phyloP scores from a whole-genome alignment of 2,797 vertebrate species.

The Fistularia commersonii region DNA sequence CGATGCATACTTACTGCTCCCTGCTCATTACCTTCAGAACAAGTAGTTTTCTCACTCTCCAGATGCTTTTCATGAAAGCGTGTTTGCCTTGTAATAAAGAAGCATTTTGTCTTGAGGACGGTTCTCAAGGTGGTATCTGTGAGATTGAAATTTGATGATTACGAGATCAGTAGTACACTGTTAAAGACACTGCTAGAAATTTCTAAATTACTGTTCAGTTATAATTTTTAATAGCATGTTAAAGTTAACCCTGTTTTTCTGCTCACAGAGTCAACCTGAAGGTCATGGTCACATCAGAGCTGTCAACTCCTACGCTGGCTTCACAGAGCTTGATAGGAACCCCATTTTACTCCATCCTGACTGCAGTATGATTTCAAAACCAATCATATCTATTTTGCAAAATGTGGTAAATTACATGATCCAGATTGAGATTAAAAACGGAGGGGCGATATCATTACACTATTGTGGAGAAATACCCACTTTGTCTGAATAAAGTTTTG shows the following conservation, averaged over 20 bases:
- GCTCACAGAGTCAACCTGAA: constrained; percentile 70
- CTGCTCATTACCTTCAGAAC: too few species aligned
- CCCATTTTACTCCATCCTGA: constrained; percentile 73
- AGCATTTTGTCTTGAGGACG: too few species aligned
- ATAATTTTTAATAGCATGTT: not conserved
- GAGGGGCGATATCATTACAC: too few species aligned
- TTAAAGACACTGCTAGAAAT: too few species aligned
- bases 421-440: not conserved
- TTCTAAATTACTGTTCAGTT: not conserved
- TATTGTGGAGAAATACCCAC: not conserved
- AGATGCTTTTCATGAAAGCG: too few species aligned
- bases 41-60: too few species aligned
- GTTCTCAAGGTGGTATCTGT: too few species aligned
- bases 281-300: constrained; percentile 75
- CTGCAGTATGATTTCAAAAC: constrained; percentile 54
- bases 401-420: not conserved
- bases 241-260: constrained; percentile 1
- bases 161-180: too few species aligned
- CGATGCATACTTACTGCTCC: too few species aligned
- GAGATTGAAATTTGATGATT: too few species aligned
- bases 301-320: constrained; percentile 86
- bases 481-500: not conserved
- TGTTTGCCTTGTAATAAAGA: too few species aligned
- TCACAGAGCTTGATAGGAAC: constrained; percentile 79
- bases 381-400: not conserved